Evolutionary conservation across 2,888 invertebrate genomes (phyloP).

Genomic region (Meiosimyza platycephala): DNA sequence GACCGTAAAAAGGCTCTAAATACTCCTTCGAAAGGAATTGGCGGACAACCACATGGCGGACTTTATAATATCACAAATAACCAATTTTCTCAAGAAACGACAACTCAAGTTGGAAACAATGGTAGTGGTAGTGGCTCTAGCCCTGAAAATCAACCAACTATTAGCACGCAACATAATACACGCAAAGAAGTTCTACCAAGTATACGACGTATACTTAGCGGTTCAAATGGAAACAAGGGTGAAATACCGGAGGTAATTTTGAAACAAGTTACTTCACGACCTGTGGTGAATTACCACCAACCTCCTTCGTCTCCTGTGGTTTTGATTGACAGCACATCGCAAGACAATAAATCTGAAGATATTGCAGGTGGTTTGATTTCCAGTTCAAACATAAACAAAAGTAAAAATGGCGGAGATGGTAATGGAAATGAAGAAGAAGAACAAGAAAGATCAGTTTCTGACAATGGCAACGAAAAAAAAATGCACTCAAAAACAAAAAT

Average conservation of each 20-base stretch:
- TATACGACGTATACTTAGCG: slow-evolving; percentile 86
- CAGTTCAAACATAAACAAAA: slow-evolving; percentile 59
- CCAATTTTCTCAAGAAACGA: slow-evolving; percentile 16
- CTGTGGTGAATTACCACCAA: slow-evolving; percentile 57
- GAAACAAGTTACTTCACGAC: slow-evolving; percentile 74
- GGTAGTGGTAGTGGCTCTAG: slow-evolving; percentile 56
- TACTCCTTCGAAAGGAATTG: slow-evolving; percentile 74
- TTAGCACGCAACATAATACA: slow-evolving; percentile 36
- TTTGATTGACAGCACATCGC: slow-evolving; percentile 43
- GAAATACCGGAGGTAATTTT: slow-evolving; percentile 83
- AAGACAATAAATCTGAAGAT: slow-evolving; percentile 44
- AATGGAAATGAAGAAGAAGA: slow-evolving; percentile 44
- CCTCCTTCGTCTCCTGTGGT: slow-evolving; percentile 61
- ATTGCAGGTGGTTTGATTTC: slow-evolving; percentile 38
- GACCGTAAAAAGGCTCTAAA: slow-evolving; percentile 77
- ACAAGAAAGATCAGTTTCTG: not conserved
- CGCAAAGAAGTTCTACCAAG: slow-evolving; percentile 78
- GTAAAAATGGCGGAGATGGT: slow-evolving; percentile 44
- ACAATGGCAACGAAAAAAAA: not conserved
- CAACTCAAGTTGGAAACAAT: slow-evolving; percentile 19
- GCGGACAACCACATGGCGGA: slow-evolving; percentile 2
- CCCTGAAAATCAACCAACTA: slow-evolving; percentile 10
- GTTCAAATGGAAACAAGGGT: slow-evolving; percentile 85
- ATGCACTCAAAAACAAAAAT: slow-evolving; percentile 50
- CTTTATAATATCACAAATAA: slow-evolving; percentile 7